A percentile compares a stretch with the other conserved stretches of the same genome.
phyloP scores from a whole-genome alignment of 2,888 invertebrate genomes.

The Meliscaeva auricollis region DNA sequence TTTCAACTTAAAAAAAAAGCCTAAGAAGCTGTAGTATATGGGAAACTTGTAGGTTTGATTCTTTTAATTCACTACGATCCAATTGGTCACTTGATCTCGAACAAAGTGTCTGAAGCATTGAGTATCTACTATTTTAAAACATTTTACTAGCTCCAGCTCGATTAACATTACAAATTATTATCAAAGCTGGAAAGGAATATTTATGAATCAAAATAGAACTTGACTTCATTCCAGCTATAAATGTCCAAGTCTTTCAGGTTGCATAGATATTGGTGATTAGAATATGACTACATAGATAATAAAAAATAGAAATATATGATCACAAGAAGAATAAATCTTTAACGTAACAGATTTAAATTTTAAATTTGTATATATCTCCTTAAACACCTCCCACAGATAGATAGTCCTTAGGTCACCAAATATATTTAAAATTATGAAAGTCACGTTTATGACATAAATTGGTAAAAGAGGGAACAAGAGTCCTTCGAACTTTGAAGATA shows the following conservation, averaged over 20 bases:
- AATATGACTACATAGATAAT: background rate
- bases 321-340: constrained; percentile 7
- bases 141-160: constrained; percentile 88
- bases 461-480: background rate
- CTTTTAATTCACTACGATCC: constrained; percentile 73
- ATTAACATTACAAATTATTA: constrained; percentile 92
- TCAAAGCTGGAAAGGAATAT: constrained; percentile 91
- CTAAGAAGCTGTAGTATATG: no score
- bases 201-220: constrained; percentile 50
- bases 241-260: constrained; percentile 5
- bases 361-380: background rate
- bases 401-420: background rate
- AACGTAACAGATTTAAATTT: background rate
- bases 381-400: background rate
- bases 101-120: constrained; percentile 80
- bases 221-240: constrained; percentile 5
- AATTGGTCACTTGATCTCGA: constrained; percentile 64
- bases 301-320: background rate
- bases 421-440: constrained; percentile 5
- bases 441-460: constrained; percentile 1
- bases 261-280: background rate
- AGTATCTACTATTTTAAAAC: no score
- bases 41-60: constrained; percentile 18
- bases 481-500: background rate
- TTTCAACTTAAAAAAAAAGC: no score